A percentile compares a stretch with the other conserved stretches of the same genome.
Conservation (phyloP, 2,888 invertebrate genomes). For the Agriopis leucophaearia region DNA sequence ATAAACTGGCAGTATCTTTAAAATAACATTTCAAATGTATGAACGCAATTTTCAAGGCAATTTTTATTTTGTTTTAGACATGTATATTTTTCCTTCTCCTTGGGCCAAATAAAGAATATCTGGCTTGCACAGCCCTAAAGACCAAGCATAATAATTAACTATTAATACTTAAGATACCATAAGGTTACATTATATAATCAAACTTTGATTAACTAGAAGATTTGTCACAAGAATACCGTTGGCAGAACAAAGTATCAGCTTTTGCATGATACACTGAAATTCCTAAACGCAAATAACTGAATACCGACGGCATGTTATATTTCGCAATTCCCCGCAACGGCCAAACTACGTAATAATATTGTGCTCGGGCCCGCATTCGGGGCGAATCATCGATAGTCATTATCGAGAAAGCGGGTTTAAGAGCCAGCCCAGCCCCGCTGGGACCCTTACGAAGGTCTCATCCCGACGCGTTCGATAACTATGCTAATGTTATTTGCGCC, state of each 20-base stretch:
- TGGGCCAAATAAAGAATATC: no score
- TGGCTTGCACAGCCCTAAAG: no score
- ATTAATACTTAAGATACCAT: not conserved
- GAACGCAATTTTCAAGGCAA: no score
- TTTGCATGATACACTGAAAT: slow-evolving; percentile 54
- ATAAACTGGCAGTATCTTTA: no score
- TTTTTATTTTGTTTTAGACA: no score
- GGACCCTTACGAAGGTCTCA: slow-evolving; percentile 84
- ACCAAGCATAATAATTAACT: not conserved
- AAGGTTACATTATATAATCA: not conserved
- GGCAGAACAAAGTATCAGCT: slow-evolving; percentile 25
- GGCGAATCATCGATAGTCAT: slow-evolving; percentile 85
- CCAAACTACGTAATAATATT: slow-evolving; percentile 83
- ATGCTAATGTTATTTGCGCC: slow-evolving; percentile 86
- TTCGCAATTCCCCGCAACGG: slow-evolving; percentile 78
- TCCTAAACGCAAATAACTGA: slow-evolving; percentile 71
- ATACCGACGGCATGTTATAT: slow-evolving; percentile 74
- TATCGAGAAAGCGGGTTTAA: slow-evolving; percentile 85
- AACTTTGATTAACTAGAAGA: slow-evolving; percentile 2
- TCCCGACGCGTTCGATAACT: slow-evolving; percentile 84
- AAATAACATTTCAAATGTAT: no score
- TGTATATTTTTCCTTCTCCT: no score
- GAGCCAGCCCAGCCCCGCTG: slow-evolving; percentile 79
- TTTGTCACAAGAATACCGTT: not conserved
- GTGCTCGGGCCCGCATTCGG: slow-evolving; percentile 77